Conservation (phyloP, 1,140 invertebrate genomes). For the Meloidogyne chitwoodi region DNA sequence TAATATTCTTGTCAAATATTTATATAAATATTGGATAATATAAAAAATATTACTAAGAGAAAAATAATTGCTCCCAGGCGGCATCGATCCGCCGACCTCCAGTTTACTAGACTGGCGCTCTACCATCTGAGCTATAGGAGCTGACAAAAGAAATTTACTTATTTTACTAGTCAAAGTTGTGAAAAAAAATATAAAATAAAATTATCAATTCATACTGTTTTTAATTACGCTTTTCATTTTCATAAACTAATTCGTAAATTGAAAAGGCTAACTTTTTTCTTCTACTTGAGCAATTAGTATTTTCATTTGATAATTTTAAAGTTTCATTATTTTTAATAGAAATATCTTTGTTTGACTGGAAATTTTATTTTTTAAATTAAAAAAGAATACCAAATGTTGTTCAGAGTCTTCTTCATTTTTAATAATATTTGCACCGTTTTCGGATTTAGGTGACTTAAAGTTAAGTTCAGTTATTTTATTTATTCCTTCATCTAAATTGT, state of each 20-base stretch:
- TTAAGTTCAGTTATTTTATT: neutral
- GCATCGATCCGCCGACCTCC: slow-evolving; percentile 57
- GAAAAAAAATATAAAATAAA: neutral
- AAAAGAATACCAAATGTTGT: too few species aligned
- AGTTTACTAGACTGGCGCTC: slow-evolving; percentile 57
- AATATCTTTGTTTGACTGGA: neutral
- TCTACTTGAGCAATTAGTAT: neutral
- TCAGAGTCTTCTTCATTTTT: neutral
- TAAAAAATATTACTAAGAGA: slow-evolving; percentile 1
- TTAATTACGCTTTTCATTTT: neutral
- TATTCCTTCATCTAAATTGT: neutral
- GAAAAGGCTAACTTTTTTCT: neutral
- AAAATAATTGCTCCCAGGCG: slow-evolving; percentile 41
- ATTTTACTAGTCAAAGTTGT: neutral
- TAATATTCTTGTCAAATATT: too few species aligned
- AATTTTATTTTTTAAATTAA: neutral
- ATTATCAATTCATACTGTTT: too few species aligned
- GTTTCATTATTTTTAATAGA: neutral
- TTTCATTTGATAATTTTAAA: neutral
- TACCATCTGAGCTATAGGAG: slow-evolving; percentile 30
- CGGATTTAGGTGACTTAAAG: neutral
- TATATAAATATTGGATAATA: neutral
- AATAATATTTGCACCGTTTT: neutral
- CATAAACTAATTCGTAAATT: neutral
- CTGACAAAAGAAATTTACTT: neutral